Conservation (phyloP, 2,888 invertebrate genomes). For the Caenorhabditis parvicauda region DNA sequence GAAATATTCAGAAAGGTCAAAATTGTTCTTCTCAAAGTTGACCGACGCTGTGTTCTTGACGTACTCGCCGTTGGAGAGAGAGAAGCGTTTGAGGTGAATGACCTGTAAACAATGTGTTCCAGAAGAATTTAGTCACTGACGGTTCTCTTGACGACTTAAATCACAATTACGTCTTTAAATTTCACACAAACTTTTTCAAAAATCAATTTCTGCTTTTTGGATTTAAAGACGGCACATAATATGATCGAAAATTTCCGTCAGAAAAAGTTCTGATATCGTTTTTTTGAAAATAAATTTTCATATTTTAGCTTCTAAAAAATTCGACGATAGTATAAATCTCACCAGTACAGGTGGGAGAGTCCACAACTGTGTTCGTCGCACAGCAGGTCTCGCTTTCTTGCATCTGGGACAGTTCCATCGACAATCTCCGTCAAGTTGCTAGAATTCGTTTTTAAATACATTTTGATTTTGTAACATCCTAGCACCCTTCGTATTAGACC, state of each 20-base stretch:
- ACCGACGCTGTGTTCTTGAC: constrained; percentile 52
- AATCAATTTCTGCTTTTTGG: background rate
- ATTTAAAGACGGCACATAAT: too few species aligned
- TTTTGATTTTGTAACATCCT: too few species aligned
- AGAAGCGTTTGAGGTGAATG: constrained; percentile 56
- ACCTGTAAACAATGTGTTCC: too few species aligned
- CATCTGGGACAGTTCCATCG: constrained; percentile 58
- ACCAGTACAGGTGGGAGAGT: constrained; percentile 45
- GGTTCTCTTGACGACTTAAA: too few species aligned
- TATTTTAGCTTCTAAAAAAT: background rate
- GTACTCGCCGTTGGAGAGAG: constrained; percentile 37
- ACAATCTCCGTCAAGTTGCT: constrained; percentile 45
- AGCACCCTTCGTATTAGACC: too few species aligned
- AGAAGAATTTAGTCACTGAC: too few species aligned
- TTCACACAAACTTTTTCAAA: background rate
- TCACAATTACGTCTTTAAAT: background rate
- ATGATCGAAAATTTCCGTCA: background rate
- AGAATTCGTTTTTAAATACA: constrained; percentile 6
- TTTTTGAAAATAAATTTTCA: too few species aligned
- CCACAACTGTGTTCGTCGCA: constrained; percentile 48
- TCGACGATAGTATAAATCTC: background rate
- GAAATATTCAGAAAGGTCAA: constrained; percentile 38
- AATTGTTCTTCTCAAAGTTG: constrained; percentile 35
- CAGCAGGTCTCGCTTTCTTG: constrained; percentile 30
- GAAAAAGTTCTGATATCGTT: too few species aligned